Percentiles rank a stretch among this genome's conserved stretches.
Conservation (phyloP, 2,888 invertebrate genomes). For the Drosophila cognata region DNA sequence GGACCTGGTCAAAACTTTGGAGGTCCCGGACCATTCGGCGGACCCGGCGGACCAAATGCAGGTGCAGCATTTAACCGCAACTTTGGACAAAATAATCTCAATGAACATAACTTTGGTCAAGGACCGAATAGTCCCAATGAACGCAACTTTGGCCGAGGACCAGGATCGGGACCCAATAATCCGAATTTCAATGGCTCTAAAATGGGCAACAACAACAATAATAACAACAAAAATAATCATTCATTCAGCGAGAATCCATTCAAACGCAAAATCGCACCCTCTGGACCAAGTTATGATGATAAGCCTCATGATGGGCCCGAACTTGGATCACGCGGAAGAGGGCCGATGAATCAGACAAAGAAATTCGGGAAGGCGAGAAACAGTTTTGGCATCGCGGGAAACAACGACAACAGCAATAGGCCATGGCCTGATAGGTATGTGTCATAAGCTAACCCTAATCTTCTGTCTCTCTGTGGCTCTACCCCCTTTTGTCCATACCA, state of each 20-base stretch:
- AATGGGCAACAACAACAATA: constrained; percentile 18
- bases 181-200: constrained; percentile 38
- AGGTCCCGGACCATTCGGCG: constrained; percentile 33
- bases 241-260: constrained; percentile 72
- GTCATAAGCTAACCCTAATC: constrained; percentile 19
- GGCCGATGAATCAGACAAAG: constrained; percentile 18
- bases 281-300: constrained; percentile 43
- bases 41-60: constrained; percentile 28
- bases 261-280: constrained; percentile 60
- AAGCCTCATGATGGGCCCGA: constrained; percentile 28
- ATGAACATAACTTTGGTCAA: constrained; percentile 39
- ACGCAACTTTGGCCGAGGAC: constrained; percentile 37
- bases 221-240: constrained; percentile 28
- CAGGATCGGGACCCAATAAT: constrained; percentile 30
- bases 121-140: constrained; percentile 32
- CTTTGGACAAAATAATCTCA: constrained; percentile 36
- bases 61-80: constrained; percentile 12
- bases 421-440: constrained; percentile 73
- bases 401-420: constrained; percentile 44
- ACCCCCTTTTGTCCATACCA: not conserved
- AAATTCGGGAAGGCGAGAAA: constrained; percentile 36
- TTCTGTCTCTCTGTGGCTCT: not conserved
- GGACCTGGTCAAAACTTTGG: constrained; percentile 39
- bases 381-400: constrained; percentile 31
- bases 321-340: constrained; percentile 30